Percentiles rank a stretch among this genome's conserved stretches.
Evolutionary conservation across 2,113 vertebrate species (phyloP).

Genomic region (Myotis davidii): DNA sequence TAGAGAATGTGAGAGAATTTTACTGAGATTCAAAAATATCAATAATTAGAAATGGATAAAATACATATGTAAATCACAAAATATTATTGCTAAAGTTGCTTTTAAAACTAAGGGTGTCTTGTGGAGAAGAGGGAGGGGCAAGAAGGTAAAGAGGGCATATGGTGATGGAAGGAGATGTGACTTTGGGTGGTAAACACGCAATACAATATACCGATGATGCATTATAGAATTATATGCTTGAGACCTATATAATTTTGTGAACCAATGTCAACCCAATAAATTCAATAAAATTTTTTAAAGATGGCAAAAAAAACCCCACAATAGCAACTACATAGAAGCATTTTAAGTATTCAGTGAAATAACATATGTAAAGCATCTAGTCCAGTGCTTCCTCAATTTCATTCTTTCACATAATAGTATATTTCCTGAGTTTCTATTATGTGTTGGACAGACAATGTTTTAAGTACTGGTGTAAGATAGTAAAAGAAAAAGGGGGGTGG

Average conservation of each 20-base stretch:
- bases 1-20: neutral
- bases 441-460: neutral
- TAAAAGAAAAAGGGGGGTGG: neutral
- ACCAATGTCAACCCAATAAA: neutral
- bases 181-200: neutral
- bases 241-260: neutral
- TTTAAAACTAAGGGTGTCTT: neutral
- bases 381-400: neutral
- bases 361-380: fast-evolving
- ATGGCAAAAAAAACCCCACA: neutral
- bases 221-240: neutral
- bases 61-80: neutral
- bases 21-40: neutral
- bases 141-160: neutral
- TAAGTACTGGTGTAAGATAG: neutral
- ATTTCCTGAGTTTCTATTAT: neutral
- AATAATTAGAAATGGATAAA: neutral
- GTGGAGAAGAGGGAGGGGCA: neutral
- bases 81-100: neutral
- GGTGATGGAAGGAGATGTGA: neutral
- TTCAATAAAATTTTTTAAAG: neutral
- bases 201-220: neutral
- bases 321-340: neutral
- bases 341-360: neutral
- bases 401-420: neutral